Evolutionary conservation across 2,113 vertebrate genomes (phyloP).

Genomic region (Machaerirhynchus nigripectus): DNA sequence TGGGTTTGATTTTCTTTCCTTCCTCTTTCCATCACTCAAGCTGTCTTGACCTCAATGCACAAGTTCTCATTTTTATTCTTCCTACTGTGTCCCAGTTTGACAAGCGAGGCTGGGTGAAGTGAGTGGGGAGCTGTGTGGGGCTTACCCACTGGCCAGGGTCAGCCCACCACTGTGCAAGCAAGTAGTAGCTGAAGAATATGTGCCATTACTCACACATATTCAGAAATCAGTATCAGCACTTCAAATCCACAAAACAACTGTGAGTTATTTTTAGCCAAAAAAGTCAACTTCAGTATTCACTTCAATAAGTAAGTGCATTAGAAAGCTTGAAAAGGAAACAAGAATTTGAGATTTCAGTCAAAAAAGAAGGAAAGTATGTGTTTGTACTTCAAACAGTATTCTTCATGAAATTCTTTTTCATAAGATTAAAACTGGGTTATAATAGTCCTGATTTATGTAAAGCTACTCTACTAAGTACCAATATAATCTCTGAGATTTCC

Average conservation of each 20-base stretch:
- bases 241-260: background rate
- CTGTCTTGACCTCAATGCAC: background rate
- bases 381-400: background rate
- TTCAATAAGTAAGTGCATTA: background rate
- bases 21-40: background rate
- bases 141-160: background rate
- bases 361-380: background rate
- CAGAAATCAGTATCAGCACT: background rate
- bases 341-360: background rate
- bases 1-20: background rate
- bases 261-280: background rate
- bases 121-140: background rate
- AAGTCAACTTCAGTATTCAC: background rate
- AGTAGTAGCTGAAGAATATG: background rate
- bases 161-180: background rate
- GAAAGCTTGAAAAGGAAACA: background rate
- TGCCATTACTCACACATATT: background rate
- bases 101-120: accelerated
- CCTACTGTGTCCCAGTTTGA: background rate
- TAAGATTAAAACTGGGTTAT: background rate
- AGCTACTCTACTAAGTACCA: background rate
- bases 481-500: accelerated
- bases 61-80: background rate
- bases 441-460: background rate
- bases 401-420: background rate